Percentiles rank a stretch among this genome's conserved stretches.
Conservation (phyloP, 1,140 invertebrate species). For the Neomicropteryx cornuta region DNA sequence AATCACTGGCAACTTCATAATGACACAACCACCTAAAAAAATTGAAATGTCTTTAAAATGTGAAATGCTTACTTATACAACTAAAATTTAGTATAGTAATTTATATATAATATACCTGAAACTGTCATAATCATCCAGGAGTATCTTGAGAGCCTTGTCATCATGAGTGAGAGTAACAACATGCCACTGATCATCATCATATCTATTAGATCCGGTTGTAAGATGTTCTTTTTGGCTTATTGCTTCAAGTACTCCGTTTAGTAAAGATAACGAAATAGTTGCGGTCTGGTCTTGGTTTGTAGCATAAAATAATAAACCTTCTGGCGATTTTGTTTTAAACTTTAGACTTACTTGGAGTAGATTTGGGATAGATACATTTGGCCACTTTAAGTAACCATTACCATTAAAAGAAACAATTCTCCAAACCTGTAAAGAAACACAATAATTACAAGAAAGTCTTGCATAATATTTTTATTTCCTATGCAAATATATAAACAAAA, state of each 20-base stretch:
- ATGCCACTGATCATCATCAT: conserved; percentile 89
- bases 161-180: conserved; percentile 75
- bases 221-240: conserved; percentile 54
- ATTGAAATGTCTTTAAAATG: neutral
- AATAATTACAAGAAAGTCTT: no score
- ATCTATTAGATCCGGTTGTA: conserved; percentile 46
- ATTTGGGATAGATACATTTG: conserved; percentile 26
- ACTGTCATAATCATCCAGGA: conserved; percentile 73
- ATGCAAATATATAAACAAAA: neutral
- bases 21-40: neutral
- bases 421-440: conserved; percentile 32
- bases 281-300: conserved; percentile 50
- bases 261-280: conserved; percentile 54
- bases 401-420: conserved; percentile 41
- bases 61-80: conserved; percentile 2
- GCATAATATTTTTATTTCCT: conserved; percentile 5
- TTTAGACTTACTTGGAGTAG: conserved; percentile 67
- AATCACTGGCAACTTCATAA: conserved; percentile 1
- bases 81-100: neutral
- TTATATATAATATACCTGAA: conserved; percentile 41
- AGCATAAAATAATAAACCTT: conserved; percentile 66
- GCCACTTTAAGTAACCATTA: conserved; percentile 38
- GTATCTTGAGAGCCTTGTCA: conserved; percentile 49
- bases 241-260: conserved; percentile 57
- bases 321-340: conserved; percentile 60